These are phyloP conservation scores for Aporophyla nigra DNA, from an alignment of 2,888 invertebrate genomes.

Conservation along the genomic window DNA sequence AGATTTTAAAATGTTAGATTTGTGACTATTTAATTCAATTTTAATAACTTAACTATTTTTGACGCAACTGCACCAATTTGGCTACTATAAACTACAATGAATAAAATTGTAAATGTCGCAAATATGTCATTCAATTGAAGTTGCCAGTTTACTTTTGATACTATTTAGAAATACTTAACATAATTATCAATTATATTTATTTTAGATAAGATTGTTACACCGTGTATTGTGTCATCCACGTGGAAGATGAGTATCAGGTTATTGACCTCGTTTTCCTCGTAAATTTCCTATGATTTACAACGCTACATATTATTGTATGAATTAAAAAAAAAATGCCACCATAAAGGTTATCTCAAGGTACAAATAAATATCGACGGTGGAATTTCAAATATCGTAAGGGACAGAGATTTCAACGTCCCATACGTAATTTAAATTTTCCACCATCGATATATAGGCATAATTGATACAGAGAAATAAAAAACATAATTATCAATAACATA, in stretches of 20 bases:
- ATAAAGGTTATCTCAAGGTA: constrained; percentile 35
- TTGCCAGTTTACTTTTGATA: constrained; percentile 10
- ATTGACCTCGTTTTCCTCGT: constrained; percentile 64
- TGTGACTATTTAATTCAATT: constrained; percentile 1
- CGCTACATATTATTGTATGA: constrained; percentile 37
- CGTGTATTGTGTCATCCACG: constrained; percentile 67
- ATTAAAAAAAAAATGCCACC: constrained; percentile 57
- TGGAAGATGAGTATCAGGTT: constrained; percentile 70
- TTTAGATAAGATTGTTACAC: constrained; percentile 71
- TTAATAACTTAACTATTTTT: background rate
- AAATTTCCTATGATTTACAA: constrained; percentile 50
- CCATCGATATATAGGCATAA: constrained; percentile 26
- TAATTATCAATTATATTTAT: constrained; percentile 6
- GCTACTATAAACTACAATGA: background rate
- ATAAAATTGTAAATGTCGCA: background rate
- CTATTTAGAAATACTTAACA: constrained; percentile 1
- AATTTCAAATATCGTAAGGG: too few species aligned
- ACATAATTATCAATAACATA: constrained; percentile 65
- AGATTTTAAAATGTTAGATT: background rate
- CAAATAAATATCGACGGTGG: constrained; percentile 7
- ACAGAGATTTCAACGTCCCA: too few species aligned
- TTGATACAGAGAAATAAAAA: constrained; percentile 55
- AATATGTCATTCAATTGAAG: background rate
- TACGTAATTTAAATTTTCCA: too few species aligned
- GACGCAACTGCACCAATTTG: constrained; percentile 4